Evolutionary conservation across 2,113 vertebrate species (phyloP).

Genomic region (Lagopus leucura): DNA sequence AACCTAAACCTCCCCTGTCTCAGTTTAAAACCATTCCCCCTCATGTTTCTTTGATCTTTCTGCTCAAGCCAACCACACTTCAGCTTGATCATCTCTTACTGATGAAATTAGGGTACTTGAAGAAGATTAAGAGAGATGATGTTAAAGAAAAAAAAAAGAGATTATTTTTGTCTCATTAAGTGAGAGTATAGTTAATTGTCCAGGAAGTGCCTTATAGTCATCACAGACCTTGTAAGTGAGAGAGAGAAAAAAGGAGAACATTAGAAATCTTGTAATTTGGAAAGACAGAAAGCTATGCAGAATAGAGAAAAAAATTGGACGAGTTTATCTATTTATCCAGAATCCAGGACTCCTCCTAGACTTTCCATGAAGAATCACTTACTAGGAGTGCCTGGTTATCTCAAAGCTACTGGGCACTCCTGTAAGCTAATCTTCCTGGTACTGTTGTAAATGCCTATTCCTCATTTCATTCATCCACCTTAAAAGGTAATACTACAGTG

Average conservation of each 20-base stretch:
- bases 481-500: neutral
- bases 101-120: neutral
- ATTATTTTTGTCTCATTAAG: neutral
- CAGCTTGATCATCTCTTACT: neutral
- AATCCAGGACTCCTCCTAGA: neutral
- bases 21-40: too few species aligned
- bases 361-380: neutral
- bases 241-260: neutral
- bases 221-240: neutral
- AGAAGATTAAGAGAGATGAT: neutral
- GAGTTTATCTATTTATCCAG: neutral
- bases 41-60: neutral
- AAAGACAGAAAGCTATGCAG: neutral
- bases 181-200: neutral
- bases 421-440: neutral
- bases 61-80: constrained; percentile 2
- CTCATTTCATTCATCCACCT: neutral
- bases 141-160: neutral
- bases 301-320: neutral
- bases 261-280: neutral
- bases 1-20: too few species aligned
- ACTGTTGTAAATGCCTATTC: neutral
- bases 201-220: neutral
- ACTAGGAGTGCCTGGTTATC: neutral
- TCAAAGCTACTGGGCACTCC: neutral